Evolutionary conservation across 2,888 invertebrate genomes (phyloP).

Genomic region (Tortricodes alternella): DNA sequence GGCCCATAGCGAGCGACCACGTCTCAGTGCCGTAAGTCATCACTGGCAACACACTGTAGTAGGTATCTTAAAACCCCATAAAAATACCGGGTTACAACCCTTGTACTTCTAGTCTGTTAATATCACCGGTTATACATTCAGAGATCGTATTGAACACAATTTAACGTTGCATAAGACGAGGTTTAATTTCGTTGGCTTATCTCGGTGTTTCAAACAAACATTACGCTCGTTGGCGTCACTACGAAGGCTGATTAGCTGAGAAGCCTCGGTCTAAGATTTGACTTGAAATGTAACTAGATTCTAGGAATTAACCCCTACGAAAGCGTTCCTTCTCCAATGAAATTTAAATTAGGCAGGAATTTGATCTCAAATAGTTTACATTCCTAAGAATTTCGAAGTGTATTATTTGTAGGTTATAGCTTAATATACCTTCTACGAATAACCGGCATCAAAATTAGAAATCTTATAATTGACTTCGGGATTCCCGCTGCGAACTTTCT

Average conservation of each 20-base stretch:
- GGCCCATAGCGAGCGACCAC: too few relatives aligned
- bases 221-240: slow-evolving; percentile 22
- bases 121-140: too few relatives aligned
- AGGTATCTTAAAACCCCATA: too few relatives aligned
- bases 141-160: too few relatives aligned
- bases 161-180: background rate
- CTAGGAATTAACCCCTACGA: background rate
- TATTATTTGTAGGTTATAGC: background rate
- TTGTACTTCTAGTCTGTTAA: too few relatives aligned
- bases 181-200: slow-evolving; percentile 24
- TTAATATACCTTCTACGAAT: slow-evolving; percentile 37
- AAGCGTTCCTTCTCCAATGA: background rate
- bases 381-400: background rate
- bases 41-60: too few relatives aligned
- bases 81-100: too few relatives aligned
- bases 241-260: slow-evolving; percentile 25
- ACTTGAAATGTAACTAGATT: slow-evolving; percentile 6
- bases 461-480: slow-evolving; percentile 44
- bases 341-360: background rate
- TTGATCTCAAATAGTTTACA: background rate
- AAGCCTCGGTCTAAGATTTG: slow-evolving; percentile 9
- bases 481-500: slow-evolving; percentile 50
- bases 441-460: slow-evolving; percentile 23
- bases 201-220: slow-evolving; percentile 24
- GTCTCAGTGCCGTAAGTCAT: too few relatives aligned